Percentiles rank a stretch among this genome's conserved stretches.
Conservation (phyloP, 2,113 vertebrate species). For the Macrotis lagotis region DNA sequence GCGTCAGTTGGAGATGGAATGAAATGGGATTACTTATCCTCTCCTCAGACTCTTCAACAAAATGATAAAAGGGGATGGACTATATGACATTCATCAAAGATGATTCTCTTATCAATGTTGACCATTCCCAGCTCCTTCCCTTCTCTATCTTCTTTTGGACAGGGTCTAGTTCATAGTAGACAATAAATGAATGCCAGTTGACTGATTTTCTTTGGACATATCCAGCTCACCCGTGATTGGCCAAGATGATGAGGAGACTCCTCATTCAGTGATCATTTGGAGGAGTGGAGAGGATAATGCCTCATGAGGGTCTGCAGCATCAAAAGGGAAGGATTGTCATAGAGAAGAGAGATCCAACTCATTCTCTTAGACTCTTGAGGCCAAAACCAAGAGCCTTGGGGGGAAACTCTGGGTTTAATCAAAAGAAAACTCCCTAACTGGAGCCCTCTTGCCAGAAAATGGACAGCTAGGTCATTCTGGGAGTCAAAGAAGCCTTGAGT, state of each 20-base stretch:
- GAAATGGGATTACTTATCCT: neutral
- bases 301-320: too few species aligned
- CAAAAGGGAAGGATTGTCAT: neutral
- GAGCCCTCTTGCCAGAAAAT: neutral
- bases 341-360: neutral
- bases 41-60: neutral
- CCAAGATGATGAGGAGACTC: neutral
- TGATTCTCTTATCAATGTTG: neutral
- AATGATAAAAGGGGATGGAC: neutral
- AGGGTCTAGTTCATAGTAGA: too few species aligned
- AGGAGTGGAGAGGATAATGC: neutral
- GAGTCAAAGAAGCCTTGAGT: neutral
- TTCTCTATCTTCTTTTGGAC: neutral
- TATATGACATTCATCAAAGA: accelerated
- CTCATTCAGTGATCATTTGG: neutral
- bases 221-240: neutral
- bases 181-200: neutral
- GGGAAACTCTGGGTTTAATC: neutral
- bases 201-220: neutral
- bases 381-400: neutral
- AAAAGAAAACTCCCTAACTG: neutral
- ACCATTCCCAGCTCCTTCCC: neutral
- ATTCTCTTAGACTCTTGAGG: neutral
- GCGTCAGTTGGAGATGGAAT: neutral
- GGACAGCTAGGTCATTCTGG: neutral